phyloP scores from a whole-genome alignment of 2,113 vertebrate species.

The Falco punctatus region DNA sequence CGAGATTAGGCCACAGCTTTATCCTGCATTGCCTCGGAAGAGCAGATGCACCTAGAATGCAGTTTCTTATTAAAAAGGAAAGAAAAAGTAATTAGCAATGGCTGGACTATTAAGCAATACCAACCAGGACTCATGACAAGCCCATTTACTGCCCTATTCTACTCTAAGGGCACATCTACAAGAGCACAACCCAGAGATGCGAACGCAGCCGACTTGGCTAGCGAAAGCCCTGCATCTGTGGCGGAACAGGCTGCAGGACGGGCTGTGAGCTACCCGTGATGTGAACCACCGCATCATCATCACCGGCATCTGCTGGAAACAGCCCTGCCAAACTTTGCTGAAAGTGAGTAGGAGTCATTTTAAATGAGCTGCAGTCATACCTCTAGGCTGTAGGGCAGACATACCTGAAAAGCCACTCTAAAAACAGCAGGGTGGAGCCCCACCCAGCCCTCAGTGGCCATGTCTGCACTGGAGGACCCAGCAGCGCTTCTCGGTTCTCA shows the following conservation, averaged over 20 bases:
- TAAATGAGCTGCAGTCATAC: neutral
- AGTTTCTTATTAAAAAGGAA: neutral
- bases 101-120: neutral
- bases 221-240: fast-evolving
- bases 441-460: neutral
- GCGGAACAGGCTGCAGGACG: neutral
- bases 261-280: neutral
- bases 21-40: neutral
- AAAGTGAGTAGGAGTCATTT: constrained; percentile 26
- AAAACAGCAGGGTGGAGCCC: neutral
- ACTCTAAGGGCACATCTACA: neutral
- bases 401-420: constrained; percentile 36
- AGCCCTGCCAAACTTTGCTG: neutral
- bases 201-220: neutral
- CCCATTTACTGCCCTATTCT: neutral
- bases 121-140: neutral
- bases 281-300: neutral
- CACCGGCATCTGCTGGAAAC: neutral
- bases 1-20: neutral
- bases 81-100: neutral
- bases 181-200: neutral
- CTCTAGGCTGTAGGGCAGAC: constrained; percentile 42
- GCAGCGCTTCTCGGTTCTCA: neutral
- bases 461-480: neutral
- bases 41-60: neutral